Base-by-base conservation (phyloP, 2,113 vertebrate species). In the Gopherus evgoodei region DNA sequence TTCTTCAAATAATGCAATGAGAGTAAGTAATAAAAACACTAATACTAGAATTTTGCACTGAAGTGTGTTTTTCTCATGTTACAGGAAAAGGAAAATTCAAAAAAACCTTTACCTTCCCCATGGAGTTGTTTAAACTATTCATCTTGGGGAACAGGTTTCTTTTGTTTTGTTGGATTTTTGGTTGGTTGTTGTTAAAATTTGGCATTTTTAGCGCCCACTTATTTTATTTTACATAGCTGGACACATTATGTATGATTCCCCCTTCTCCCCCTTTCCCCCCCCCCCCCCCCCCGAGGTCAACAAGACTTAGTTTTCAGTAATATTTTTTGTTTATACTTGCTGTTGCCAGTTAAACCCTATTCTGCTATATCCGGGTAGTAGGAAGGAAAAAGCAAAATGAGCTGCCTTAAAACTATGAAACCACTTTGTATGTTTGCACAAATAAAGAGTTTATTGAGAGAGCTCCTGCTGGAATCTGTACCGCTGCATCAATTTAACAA, bases 231-330 rank as follows among this genome's bases (percentile, higher is more conserved):
- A 42, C 53, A 11, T 27, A 87, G 57, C 27, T 94, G 47, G 29
- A 53, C 16, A 82, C 96, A 88, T 93, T 97, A 95, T 93, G 92
- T 93, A 57, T 76, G 29, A 4, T 5, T 92, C 86, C 1, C 7
- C 9, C 24, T 1, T 89, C 0, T 3, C 8, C 21, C 2, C 19
- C 21, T 11, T n/a, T n/a, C n/a, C 27, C 2, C 29, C 22, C 29
- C 35, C 65, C 4, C 42, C 27, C 12, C 29, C 22, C 12, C 16
- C 35, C 17, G 35, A 21, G 38, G 35, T 72, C 59, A 31, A 91
- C 88, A 90, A 91, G 57, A 47, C 17, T 69, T 12, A 50, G 42
- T 92, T 94, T 54, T 91, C 50, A 42, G 53, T 84, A 9, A 24
- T 52, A 82, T 83, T 1, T 0, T 25, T 91, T 86, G 75, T 93